Base-by-base conservation (phyloP, 1,140 invertebrate species). In the Melitaea cinxia region DNA sequence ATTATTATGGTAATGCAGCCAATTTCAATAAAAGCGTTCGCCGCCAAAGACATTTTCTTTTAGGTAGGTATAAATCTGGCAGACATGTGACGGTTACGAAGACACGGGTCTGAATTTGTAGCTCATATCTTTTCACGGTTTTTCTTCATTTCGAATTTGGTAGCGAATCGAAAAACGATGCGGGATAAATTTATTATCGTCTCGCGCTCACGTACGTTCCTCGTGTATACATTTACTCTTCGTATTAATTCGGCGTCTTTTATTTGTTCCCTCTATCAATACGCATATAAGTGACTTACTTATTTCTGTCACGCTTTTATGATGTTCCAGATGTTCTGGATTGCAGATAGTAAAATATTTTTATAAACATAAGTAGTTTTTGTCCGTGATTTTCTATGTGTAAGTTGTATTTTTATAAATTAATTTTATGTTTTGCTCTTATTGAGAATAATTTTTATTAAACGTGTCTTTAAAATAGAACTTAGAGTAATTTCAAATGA, bases 1-100 rank as follows among this genome's bases (percentile, higher is more conserved):
- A 88, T 82, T 86, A 86, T 88, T 88, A 88, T 88, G 85, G 82
- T 85, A 88, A 88, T 88, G 75, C 73, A 71, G 70, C 76, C 83
- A 88, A 85, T 88, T 88, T 86, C 83, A 86, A 88, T 88, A 88
- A 88, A 86, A 86, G 83, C 81, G 77, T 83, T 80, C 77, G 77
- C 75, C 69, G 70, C 69, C 63, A 75, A 73, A 83, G 81, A 82
- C 77, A 81, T 84, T 83, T 79, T 81, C 77, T 78, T 85, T 80
- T 79, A 78, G 75, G 79, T 79, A 78, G 75, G 79, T 83, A 84
- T 88, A 84, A 88, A 88, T 85, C 82, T 77, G 63, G 65, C 35
- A 80, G 80, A 88, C 82, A 81, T 87, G 79, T 85, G 82, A 76
- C 72, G 71, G 74, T 75, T 78, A 66, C 58, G 58, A 67, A 77